phyloP scores from a whole-genome alignment of 2,113 vertebrate species.

The Rhineura floridana region DNA sequence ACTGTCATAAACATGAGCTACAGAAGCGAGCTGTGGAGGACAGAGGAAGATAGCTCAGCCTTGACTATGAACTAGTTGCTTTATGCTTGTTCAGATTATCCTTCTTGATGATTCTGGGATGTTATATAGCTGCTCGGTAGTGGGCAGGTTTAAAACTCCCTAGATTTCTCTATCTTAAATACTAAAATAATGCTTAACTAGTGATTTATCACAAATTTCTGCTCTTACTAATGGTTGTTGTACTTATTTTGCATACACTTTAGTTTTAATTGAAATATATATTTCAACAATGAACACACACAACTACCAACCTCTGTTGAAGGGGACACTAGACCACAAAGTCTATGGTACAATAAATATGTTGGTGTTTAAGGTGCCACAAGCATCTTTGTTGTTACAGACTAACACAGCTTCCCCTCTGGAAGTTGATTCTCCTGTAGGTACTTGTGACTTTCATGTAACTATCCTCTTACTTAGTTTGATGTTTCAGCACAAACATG shows the following conservation, averaged over 20 bases:
- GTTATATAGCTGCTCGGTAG: not conserved
- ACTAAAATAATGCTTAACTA: not conserved
- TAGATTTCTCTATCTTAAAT: not conserved
- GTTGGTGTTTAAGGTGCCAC: not conserved
- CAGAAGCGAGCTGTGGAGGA: not conserved
- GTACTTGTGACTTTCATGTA: too few species aligned
- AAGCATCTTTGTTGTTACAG: not conserved
- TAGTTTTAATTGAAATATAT: not conserved
- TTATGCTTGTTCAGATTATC: not conserved
- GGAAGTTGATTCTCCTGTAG: not conserved
- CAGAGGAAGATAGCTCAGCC: not conserved
- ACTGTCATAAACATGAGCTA: not conserved
- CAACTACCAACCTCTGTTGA: not conserved
- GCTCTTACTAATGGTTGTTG: not conserved
- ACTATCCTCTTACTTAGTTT: not conserved
- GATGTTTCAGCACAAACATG: not conserved
- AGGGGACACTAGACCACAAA: too few species aligned
- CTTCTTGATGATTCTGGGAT: not conserved
- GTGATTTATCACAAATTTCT: not conserved
- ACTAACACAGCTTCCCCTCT: too few species aligned
- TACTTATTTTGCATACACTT: not conserved
- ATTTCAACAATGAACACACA: too few species aligned
- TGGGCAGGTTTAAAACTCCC: not conserved
- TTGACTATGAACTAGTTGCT: not conserved
- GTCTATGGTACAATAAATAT: not conserved